Percentiles rank a stretch among this genome's conserved stretches.
These are phyloP conservation scores for Stomorhina lunata DNA, from an alignment of 2,888 invertebrate genomes.

Conservation along the genomic window DNA sequence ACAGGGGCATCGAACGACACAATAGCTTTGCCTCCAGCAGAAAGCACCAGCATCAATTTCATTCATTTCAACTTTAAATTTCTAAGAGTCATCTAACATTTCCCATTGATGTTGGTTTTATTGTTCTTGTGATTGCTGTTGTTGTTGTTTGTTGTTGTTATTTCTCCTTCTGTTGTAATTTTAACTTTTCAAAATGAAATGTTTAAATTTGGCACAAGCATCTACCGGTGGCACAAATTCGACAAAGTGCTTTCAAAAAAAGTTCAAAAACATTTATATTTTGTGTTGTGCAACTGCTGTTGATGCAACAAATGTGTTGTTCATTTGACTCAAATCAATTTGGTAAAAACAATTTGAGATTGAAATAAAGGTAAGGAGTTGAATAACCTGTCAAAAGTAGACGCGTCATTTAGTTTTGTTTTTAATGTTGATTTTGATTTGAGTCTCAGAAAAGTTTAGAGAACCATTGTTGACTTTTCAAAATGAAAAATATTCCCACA, in stretches of 20 bases:
- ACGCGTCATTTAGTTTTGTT: slow-evolving; percentile 24
- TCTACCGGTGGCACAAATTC: not conserved
- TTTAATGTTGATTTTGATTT: not conserved
- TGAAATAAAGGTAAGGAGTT: slow-evolving; percentile 21
- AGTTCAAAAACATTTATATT: slow-evolving; percentile 12
- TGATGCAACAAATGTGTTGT: too few species aligned
- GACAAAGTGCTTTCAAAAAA: not conserved
- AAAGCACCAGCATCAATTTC: slow-evolving; percentile 47
- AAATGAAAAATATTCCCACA: too few species aligned
- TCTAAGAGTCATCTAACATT: slow-evolving; percentile 46
- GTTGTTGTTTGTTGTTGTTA: too few species aligned
- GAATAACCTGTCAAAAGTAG: slow-evolving; percentile 41
- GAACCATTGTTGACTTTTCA: not conserved
- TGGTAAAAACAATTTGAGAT: slow-evolving; percentile 12
- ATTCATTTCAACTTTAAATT: slow-evolving; percentile 5
- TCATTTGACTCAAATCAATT: slow-evolving; percentile 7
- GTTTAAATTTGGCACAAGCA: slow-evolving; percentile 34
- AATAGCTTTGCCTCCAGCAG: not conserved
- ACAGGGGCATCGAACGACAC: not conserved
- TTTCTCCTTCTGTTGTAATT: slow-evolving; percentile 11
- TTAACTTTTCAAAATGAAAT: slow-evolving; percentile 54
- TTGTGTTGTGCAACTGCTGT: not conserved
- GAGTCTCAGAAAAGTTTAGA: not conserved
- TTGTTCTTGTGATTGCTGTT: too few species aligned
- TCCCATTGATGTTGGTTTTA: slow-evolving; percentile 31